Conservation (phyloP, 35 echinoderm and acorn worm genomes). For the Ptychodera flava region DNA sequence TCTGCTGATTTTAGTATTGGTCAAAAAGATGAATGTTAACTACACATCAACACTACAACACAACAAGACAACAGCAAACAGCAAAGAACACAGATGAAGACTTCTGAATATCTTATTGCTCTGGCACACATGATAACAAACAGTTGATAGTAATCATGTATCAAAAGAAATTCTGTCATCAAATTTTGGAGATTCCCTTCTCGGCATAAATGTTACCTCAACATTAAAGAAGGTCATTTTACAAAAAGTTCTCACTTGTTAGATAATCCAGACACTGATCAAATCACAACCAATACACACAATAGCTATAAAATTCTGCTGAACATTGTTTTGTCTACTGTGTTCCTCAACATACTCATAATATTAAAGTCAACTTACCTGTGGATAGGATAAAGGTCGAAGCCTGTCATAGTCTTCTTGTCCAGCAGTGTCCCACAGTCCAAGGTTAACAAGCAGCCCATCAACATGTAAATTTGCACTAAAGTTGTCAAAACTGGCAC, state of each 20-base stretch:
- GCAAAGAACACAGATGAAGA: background rate
- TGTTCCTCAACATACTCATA: background rate
- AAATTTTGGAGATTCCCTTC: no score
- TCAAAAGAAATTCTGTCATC: no score
- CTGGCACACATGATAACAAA: no score
- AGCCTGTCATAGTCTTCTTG: no score
- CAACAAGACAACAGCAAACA: background rate
- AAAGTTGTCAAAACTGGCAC: slow-evolving; percentile 84
- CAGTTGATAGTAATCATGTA: no score
- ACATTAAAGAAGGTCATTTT: background rate
- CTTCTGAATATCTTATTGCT: no score
- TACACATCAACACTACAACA: background rate
- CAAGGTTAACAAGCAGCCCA: slow-evolving; percentile 62
- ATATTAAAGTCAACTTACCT: slow-evolving; percentile 36
- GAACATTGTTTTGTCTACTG: background rate
- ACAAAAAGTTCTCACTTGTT: background rate
- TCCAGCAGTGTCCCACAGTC: slow-evolving; percentile 94
- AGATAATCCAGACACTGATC: background rate
- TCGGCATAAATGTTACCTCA: background rate
- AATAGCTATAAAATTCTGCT: background rate
- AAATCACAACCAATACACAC: background rate
- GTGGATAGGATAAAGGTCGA: slow-evolving; percentile 86
- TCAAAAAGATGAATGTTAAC: background rate
- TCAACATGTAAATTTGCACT: slow-evolving; percentile 78
- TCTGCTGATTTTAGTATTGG: background rate